Evolutionary conservation across 64 coral and sea anemone species (phyloP).

Genomic region (Porites australiensis): DNA sequence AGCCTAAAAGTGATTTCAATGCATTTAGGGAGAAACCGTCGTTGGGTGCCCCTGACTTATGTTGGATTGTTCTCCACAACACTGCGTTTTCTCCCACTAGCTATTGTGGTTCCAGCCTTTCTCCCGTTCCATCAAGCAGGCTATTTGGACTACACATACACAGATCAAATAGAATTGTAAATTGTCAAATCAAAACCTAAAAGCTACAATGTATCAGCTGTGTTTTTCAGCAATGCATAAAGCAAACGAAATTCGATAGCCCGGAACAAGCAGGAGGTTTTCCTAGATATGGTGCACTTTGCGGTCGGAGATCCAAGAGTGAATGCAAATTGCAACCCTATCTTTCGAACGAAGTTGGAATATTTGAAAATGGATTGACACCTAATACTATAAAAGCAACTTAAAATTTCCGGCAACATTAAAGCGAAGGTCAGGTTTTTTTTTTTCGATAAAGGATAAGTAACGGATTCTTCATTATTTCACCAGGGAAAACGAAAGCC

Average conservation of each 20-base stretch:
- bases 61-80: too few relatives aligned
- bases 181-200: not conserved
- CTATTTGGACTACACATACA: not conserved
- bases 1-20: too few relatives aligned
- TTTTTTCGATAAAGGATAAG: not conserved
- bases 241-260: constrained; percentile 14
- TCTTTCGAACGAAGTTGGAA: not conserved
- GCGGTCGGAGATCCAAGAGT: not conserved
- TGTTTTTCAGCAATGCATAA: not conserved
- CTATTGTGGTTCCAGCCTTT: not conserved
- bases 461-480: not conserved
- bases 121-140: not conserved
- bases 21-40: too few relatives aligned
- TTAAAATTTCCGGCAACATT: constrained; percentile 4
- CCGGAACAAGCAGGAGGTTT: not conserved
- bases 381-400: constrained; percentile 38
- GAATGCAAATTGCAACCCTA: not conserved
- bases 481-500: not conserved
- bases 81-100: too few relatives aligned
- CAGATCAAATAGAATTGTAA: not conserved
- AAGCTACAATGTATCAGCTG: not conserved
- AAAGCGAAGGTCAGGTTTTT: not conserved
- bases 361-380: constrained; percentile 26
- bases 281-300: not conserved
- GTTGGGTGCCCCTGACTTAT: too few relatives aligned